These are phyloP conservation scores for Macropis europaea DNA, from an alignment of 2,888 invertebrate species.

Conservation along the genomic window DNA sequence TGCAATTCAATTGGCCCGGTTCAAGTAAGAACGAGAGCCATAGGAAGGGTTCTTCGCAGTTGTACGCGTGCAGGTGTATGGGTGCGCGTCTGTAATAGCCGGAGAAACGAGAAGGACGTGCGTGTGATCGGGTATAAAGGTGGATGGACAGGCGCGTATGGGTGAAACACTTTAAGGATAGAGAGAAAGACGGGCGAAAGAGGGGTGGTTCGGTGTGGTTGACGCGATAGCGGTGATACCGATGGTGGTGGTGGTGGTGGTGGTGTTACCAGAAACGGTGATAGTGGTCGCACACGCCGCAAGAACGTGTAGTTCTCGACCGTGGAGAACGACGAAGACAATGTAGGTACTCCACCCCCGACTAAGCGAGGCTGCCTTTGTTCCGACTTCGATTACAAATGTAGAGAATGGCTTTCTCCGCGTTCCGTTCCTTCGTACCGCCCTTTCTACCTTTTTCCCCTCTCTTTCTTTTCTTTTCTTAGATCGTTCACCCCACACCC, in stretches of 20 bases:
- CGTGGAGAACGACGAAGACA: constrained; percentile 39
- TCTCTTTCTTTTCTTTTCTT: constrained; percentile 24
- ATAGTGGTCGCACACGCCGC: constrained; percentile 45
- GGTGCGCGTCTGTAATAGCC: constrained; percentile 13
- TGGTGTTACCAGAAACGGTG: constrained; percentile 48
- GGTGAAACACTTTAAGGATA: constrained; percentile 36
- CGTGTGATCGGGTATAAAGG: constrained; percentile 28
- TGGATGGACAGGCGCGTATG: constrained; percentile 7
- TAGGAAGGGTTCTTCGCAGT: constrained; percentile 27
- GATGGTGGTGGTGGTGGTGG: constrained; percentile 14
- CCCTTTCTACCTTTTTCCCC: constrained; percentile 22
- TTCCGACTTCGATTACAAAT: constrained; percentile 72
- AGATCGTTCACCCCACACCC: constrained; percentile 25
- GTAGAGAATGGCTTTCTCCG: constrained; percentile 62
- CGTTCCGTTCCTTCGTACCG: constrained; percentile 10
- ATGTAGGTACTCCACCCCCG: constrained; percentile 48
- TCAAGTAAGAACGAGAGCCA: constrained; percentile 32
- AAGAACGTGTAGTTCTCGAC: constrained; percentile 32
- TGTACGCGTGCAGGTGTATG: no score
- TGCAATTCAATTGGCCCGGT: constrained; percentile 66
- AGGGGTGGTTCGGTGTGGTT: neutral
- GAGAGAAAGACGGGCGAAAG: constrained; percentile 23
- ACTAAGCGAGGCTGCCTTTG: constrained; percentile 62
- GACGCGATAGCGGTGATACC: constrained; percentile 6
- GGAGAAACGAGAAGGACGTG: constrained; percentile 12